These are phyloP conservation scores for Cygnus atratus DNA, from an alignment of 2,113 vertebrate genomes.

Conservation along the genomic window DNA sequence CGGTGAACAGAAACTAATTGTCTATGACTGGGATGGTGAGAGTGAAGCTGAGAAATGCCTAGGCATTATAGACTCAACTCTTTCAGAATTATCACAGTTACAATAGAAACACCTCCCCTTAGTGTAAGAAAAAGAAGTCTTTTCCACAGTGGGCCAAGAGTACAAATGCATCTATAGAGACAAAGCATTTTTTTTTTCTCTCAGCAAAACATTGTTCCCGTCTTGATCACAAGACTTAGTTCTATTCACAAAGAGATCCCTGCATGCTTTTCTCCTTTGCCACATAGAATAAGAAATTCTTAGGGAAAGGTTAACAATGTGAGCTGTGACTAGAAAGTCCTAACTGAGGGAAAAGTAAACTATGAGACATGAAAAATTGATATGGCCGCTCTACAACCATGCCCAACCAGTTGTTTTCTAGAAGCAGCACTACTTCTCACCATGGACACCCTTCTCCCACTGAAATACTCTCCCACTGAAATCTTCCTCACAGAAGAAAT, in stretches of 20 bases:
- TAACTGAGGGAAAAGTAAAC: fast-evolving
- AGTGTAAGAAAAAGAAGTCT: not conserved
- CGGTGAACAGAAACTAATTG: not conserved
- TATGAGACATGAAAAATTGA: not conserved
- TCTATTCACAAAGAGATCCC: not conserved
- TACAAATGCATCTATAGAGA: not conserved
- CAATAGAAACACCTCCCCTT: not conserved
- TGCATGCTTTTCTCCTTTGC: not conserved
- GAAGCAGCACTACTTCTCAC: not conserved
- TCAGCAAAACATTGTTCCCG: not conserved
- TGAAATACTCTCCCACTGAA: not conserved
- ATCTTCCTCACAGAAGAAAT: not conserved
- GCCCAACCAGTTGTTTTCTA: not conserved
- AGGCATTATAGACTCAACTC: not conserved
- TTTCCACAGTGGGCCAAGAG: not conserved
- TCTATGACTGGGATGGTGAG: not conserved
- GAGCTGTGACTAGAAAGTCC: not conserved
- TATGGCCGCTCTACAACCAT: not conserved
- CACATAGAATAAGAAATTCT: not conserved
- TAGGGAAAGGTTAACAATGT: not conserved
- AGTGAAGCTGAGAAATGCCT: not conserved
- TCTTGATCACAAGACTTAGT: not conserved
- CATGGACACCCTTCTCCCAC: fast-evolving
- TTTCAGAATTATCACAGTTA: not conserved
- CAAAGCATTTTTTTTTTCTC: not conserved